These are phyloP conservation scores for Crotalus horridus DNA, from an alignment of 2,113 vertebrate species.

Conservation along the genomic window DNA sequence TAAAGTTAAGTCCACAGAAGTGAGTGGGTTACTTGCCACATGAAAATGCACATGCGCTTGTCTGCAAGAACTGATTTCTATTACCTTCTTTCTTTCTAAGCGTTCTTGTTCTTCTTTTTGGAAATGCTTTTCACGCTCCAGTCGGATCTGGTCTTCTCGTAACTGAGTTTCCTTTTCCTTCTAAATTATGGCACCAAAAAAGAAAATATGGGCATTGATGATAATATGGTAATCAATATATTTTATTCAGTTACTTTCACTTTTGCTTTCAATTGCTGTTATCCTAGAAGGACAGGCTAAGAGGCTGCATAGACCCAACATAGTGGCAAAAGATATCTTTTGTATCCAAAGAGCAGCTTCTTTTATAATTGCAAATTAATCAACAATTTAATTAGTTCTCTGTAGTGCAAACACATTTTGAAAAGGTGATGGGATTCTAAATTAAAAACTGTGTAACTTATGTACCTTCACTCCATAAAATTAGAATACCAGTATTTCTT, in stretches of 20 bases:
- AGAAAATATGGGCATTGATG: not conserved
- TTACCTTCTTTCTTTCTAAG: conserved; percentile 94
- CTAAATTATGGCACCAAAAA: conserved; percentile 43
- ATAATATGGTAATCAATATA: not conserved
- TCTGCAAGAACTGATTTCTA: not conserved
- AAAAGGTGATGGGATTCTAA: not conserved
- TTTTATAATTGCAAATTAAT: not conserved
- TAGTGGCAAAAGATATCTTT: not conserved
- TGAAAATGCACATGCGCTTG: not conserved
- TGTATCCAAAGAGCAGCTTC: not conserved
- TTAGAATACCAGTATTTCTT: not conserved
- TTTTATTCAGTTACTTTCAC: not conserved
- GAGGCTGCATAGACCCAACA: not conserved
- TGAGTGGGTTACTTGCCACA: too few relatives aligned
- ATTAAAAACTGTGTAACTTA: not conserved
- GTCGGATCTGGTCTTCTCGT: conserved; percentile 81
- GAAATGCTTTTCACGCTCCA: conserved; percentile 92
- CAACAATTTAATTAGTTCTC: not conserved
- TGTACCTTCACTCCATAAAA: not conserved
- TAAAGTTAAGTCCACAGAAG: not conserved
- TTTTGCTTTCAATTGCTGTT: not conserved
- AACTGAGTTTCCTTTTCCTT: conserved; percentile 87
- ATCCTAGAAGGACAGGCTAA: not conserved
- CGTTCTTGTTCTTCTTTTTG: conserved; percentile 93
- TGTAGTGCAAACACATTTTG: not conserved